Evolutionary conservation across 2,113 vertebrate genomes (phyloP).

Genomic region (Xiphophorus hellerii): DNA sequence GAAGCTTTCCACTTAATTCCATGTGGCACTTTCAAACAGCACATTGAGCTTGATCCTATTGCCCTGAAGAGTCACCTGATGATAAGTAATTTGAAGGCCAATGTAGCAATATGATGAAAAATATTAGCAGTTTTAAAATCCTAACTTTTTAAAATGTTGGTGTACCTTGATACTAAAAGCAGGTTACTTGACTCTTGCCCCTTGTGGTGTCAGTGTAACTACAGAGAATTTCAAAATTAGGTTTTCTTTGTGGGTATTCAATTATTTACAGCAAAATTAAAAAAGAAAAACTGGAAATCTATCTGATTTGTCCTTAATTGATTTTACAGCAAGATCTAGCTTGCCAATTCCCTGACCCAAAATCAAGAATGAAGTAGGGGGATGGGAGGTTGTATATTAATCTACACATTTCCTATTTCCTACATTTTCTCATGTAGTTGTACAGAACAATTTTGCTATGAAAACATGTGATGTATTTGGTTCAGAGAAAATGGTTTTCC

Average conservation of each 20-base stretch:
- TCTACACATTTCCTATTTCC: too few species aligned
- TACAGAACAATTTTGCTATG: conserved; percentile 56
- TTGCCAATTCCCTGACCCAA: neutral
- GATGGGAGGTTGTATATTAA: too few species aligned
- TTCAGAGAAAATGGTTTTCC: conserved; percentile 77
- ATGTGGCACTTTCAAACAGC: too few species aligned
- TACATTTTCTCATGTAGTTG: conserved; percentile 25
- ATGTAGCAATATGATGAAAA: neutral
- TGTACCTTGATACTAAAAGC: neutral
- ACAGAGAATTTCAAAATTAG: neutral
- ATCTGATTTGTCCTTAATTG: neutral
- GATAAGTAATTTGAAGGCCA: too few species aligned
- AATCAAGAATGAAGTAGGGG: neutral
- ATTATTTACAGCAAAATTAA: too few species aligned
- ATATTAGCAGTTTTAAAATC: neutral
- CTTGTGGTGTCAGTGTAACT: neutral
- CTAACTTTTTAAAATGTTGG: neutral
- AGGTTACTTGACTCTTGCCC: neutral
- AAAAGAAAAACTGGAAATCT: neutral
- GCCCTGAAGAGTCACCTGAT: too few species aligned
- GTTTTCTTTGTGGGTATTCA: neutral
- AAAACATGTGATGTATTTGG: conserved; percentile 73
- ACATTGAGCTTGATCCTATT: too few species aligned
- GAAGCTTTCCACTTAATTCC: too few species aligned
- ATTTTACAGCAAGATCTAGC: neutral